Evolutionary conservation across 2,113 vertebrate species (phyloP).

Genomic region (Campylomormyrus tamandua): DNA sequence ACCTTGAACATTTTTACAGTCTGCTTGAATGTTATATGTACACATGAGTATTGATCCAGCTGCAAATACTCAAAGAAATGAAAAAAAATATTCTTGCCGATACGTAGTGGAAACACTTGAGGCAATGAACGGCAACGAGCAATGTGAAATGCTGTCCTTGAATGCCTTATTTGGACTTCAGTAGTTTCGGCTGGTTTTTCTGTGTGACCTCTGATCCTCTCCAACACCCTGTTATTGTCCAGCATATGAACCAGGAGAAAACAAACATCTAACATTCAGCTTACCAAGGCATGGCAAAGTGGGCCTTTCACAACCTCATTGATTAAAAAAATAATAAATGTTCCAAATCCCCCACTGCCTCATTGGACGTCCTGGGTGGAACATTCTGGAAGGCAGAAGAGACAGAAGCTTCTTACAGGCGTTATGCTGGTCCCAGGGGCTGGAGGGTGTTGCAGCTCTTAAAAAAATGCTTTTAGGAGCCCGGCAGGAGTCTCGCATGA

Average conservation of each 20-base stretch:
- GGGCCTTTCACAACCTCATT: slow-evolving; percentile 11
- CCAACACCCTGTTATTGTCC: not conserved
- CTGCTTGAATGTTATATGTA: not conserved
- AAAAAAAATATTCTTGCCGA: not conserved
- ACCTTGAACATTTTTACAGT: not conserved
- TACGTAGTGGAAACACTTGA: not conserved
- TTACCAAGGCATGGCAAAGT: not conserved
- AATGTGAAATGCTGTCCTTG: not conserved
- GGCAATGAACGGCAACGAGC: not conserved
- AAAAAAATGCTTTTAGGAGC: not conserved
- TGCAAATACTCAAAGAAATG: not conserved
- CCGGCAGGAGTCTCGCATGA: not conserved
- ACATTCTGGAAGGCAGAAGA: not conserved
- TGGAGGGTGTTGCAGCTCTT: not conserved
- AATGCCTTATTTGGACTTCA: not conserved
- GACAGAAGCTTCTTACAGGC: not conserved
- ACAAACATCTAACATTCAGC: slow-evolving; percentile 3
- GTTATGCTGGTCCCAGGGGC: not conserved
- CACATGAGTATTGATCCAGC: not conserved
- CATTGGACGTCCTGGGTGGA: not conserved
- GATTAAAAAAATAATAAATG: not conserved
- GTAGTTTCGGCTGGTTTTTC: not conserved
- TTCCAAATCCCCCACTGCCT: not conserved
- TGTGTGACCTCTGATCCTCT: slow-evolving; percentile 16
- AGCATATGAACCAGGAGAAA: slow-evolving; percentile 16